These are phyloP conservation scores for Punctoribates punctum DNA, from an alignment of 2,888 invertebrate species.

Conservation along the genomic window DNA sequence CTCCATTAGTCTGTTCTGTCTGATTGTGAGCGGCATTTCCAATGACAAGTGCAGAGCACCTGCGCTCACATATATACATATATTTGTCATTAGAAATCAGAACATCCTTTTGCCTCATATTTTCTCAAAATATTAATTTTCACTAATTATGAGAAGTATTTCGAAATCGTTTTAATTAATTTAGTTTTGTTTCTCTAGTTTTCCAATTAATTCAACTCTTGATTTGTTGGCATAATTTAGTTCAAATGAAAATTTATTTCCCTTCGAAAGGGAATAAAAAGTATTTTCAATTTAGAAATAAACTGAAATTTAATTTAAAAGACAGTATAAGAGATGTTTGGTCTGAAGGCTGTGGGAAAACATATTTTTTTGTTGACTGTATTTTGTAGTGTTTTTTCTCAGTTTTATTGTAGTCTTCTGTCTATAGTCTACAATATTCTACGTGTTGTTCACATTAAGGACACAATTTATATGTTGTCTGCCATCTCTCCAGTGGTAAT, in stretches of 20 bases:
- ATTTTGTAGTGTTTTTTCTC: neutral
- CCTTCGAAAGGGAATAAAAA: neutral
- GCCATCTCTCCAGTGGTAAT: neutral
- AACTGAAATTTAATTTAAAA: neutral
- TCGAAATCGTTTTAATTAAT: neutral
- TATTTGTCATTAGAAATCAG: no score
- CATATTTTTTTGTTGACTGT: neutral
- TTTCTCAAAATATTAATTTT: no score
- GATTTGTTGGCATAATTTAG: neutral
- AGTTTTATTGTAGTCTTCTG: neutral
- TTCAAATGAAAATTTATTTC: neutral
- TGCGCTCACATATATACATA: neutral
- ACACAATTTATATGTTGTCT: neutral
- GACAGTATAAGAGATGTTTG: neutral
- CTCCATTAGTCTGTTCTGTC: no score
- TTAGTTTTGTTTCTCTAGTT: neutral
- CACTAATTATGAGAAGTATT: neutral
- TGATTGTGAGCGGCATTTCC: no score
- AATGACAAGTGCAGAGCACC: neutral
- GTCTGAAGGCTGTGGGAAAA: neutral
- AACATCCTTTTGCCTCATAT: no score
- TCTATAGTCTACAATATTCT: no score
- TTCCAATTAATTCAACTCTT: neutral
- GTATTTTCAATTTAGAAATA: neutral
- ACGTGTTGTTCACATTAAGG: neutral